phyloP scores from a whole-genome alignment of 2,113 vertebrate genomes.

The Brienomyrus brachyistius region DNA sequence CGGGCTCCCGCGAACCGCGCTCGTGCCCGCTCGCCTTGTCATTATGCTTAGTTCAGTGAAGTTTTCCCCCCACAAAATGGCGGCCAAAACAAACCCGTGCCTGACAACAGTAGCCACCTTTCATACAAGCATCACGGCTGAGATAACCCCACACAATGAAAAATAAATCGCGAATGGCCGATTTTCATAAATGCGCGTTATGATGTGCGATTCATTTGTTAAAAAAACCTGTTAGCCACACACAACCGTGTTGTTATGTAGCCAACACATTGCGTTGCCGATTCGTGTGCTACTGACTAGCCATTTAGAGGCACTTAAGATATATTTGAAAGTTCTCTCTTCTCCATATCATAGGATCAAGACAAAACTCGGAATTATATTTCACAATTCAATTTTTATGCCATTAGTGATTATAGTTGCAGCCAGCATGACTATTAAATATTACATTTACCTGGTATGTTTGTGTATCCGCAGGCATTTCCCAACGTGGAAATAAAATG shows the following conservation, averaged over 20 bases:
- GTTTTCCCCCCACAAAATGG: conserved; percentile 65
- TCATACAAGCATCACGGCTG: no score
- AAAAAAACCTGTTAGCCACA: not conserved
- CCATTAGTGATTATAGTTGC: not conserved
- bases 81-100: conserved; percentile 59
- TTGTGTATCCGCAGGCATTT: not conserved
- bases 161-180: not conserved
- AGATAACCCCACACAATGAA: not conserved
- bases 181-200: not conserved
- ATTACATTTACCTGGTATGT: not conserved
- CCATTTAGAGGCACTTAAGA: not conserved
- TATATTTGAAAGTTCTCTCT: not conserved
- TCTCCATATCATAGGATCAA: not conserved
- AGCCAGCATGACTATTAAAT: not conserved
- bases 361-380: not conserved
- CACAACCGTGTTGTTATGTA: not conserved
- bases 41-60: conserved; percentile 25
- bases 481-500: not conserved
- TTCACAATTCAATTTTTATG: not conserved
- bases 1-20: conserved; percentile 48
- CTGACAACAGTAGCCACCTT: conserved; percentile 16
- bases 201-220: not conserved
- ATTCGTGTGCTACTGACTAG: not conserved
- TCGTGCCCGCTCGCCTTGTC: conserved; percentile 25
- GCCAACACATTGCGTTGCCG: not conserved